Conservation (phyloP, 2,888 invertebrate species). For the Euzophera pinguis region DNA sequence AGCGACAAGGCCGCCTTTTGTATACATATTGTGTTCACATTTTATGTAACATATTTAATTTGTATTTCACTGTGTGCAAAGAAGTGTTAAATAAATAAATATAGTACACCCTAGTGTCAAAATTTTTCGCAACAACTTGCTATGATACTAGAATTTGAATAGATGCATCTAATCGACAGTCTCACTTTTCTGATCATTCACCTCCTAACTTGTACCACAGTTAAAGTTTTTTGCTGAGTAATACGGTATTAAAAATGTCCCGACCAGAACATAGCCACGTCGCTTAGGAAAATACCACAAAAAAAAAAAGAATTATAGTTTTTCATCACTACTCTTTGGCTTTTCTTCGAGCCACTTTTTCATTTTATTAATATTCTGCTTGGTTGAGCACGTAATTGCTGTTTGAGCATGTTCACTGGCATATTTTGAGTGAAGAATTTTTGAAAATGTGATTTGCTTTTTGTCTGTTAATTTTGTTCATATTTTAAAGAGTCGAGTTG, state of each 20-base stretch:
- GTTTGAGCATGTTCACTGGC: neutral
- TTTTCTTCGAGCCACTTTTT: conserved; percentile 13
- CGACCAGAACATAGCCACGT: conserved; percentile 32
- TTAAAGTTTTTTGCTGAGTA: conserved; percentile 33
- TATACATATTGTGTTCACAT: too few species aligned
- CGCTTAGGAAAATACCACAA: conserved; percentile 32
- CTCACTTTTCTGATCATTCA: too few species aligned
- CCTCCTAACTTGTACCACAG: neutral
- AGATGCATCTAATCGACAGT: too few species aligned
- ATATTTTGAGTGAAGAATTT: neutral
- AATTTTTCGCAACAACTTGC: too few species aligned
- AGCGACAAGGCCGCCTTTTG: too few species aligned
- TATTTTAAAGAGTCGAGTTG: too few species aligned
- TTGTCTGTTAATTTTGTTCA: neutral
- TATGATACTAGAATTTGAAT: too few species aligned
- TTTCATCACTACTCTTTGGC: conserved; percentile 19
- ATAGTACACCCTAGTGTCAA: too few species aligned
- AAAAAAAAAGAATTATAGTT: conserved; percentile 23
- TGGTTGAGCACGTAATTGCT: neutral
- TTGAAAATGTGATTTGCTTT: neutral
- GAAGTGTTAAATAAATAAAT: too few species aligned
- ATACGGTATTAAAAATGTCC: conserved; percentile 43
- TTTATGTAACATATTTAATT: too few species aligned
- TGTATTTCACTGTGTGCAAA: too few species aligned
- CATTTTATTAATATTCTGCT: neutral